Conservation (phyloP, 30 jellyfish, hydroid and myxozoan genomes). For the Aurelia coerulea region DNA sequence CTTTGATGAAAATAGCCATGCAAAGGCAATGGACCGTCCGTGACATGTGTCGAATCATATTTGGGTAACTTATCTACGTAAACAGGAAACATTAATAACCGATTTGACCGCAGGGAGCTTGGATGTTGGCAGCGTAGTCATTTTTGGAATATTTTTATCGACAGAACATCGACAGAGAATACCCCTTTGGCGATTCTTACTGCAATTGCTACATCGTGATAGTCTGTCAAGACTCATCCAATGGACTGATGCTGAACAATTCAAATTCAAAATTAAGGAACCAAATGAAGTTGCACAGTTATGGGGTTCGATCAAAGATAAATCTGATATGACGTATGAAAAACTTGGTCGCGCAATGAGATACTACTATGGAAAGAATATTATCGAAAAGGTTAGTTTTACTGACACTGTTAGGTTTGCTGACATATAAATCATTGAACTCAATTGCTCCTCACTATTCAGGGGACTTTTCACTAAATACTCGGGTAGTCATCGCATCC, state of each 20-base stretch:
- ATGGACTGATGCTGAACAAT: conserved; percentile 60
- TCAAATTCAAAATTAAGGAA: conserved; percentile 70
- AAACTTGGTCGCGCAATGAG: conserved; percentile 89
- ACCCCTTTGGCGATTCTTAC: conserved; percentile 95
- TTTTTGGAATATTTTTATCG: neutral
- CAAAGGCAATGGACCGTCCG: too few relatives aligned
- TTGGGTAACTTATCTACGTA: too few relatives aligned
- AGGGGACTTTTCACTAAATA: too few relatives aligned
- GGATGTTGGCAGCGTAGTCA: too few relatives aligned
- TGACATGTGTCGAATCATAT: too few relatives aligned
- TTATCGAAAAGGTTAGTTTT: conserved; percentile 82
- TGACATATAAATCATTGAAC: too few relatives aligned
- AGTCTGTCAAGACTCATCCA: conserved; percentile 43
- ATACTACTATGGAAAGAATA: conserved; percentile 80
- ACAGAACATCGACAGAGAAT: conserved; percentile 97
- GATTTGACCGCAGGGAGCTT: too few relatives aligned
- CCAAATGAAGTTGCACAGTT: conserved; percentile 77
- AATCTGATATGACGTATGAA: conserved; percentile 84
- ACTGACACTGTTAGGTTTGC: neutral
- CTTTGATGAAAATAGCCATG: too few relatives aligned
- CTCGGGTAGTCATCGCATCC: too few relatives aligned
- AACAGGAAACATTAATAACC: too few relatives aligned
- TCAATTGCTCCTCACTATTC: too few relatives aligned
- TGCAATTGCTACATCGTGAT: conserved; percentile 88
- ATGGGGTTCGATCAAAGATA: conserved; percentile 91